Conservation (phyloP, 2,888 invertebrate genomes). For the Drosophila heteroneura region DNA sequence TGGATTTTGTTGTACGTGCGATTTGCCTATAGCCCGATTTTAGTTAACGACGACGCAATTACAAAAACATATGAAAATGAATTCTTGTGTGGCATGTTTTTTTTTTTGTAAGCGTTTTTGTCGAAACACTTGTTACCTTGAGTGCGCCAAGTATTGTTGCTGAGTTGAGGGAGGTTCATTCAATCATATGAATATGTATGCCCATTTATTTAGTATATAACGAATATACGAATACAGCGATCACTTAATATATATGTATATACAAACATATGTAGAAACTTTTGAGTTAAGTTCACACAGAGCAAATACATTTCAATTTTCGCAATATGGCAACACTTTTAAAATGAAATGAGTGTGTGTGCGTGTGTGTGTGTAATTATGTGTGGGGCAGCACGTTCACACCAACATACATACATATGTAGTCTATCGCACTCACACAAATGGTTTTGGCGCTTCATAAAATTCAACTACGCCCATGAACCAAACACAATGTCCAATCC, state of each 20-base stretch:
- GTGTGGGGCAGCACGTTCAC: slow-evolving; percentile 39
- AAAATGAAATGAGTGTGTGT: slow-evolving; percentile 9
- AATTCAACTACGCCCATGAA: slow-evolving; percentile 53
- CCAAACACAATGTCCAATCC: slow-evolving; percentile 31
- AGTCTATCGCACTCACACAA: slow-evolving; percentile 19
- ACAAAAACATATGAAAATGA: slow-evolving; percentile 46
- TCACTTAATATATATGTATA: slow-evolving; percentile 11
- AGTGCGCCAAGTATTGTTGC: slow-evolving; percentile 37
- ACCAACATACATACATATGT: slow-evolving; percentile 6
- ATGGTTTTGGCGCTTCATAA: slow-evolving; percentile 41
- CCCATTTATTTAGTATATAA: not conserved
- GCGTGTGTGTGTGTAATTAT: slow-evolving; percentile 19
- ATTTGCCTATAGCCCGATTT: slow-evolving; percentile 40
- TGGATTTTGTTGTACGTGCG: slow-evolving; percentile 32
- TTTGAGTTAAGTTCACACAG: slow-evolving; percentile 38
- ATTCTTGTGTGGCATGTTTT: slow-evolving; percentile 53
- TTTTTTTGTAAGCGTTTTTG: slow-evolving; percentile 35
- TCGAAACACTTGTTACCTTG: slow-evolving; percentile 76
- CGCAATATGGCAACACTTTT: slow-evolving; percentile 56
- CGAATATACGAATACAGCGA: slow-evolving; percentile 8
- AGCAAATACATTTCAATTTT: slow-evolving; percentile 55
- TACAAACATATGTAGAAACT: slow-evolving; percentile 7
- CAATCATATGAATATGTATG: slow-evolving; percentile 34
- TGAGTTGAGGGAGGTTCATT: slow-evolving; percentile 77
- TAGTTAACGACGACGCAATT: slow-evolving; percentile 49